These are phyloP conservation scores for Sturmia bella DNA, from an alignment of 2,888 invertebrate species.

Conservation along the genomic window DNA sequence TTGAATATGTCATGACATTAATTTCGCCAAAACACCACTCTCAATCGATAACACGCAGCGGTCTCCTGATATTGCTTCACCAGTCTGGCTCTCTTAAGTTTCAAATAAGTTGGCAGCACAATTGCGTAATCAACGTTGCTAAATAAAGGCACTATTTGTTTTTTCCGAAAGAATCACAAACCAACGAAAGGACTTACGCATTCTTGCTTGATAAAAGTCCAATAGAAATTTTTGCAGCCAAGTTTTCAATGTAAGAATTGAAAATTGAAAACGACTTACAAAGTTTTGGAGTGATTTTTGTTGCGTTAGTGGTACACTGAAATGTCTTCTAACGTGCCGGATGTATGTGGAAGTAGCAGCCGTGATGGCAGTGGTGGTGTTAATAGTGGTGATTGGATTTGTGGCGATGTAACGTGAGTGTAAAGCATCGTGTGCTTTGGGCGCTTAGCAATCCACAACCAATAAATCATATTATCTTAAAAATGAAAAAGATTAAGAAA, in stretches of 20 bases:
- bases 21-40: no score
- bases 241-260: conserved; percentile 17
- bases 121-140: neutral
- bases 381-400: conserved; percentile 76
- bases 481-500: conserved; percentile 52
- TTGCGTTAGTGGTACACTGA: conserved; percentile 22
- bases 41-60: no score
- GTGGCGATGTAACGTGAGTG: conserved; percentile 81
- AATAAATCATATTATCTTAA: conserved; percentile 52
- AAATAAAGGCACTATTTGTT: neutral
- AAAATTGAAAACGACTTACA: neutral
- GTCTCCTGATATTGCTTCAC: no score
- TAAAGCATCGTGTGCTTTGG: conserved; percentile 71
- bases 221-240: neutral
- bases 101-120: neutral
- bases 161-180: neutral
- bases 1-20: no score
- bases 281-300: neutral
- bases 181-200: neutral
- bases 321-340: conserved; percentile 68
- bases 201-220: conserved; percentile 22
- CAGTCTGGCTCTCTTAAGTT: no score
- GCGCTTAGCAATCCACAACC: conserved; percentile 73
- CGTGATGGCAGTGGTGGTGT: conserved; percentile 53
- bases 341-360: conserved; percentile 52